phyloP scores from a whole-genome alignment of 2,888 invertebrate species.

The Aplocera efformata region DNA sequence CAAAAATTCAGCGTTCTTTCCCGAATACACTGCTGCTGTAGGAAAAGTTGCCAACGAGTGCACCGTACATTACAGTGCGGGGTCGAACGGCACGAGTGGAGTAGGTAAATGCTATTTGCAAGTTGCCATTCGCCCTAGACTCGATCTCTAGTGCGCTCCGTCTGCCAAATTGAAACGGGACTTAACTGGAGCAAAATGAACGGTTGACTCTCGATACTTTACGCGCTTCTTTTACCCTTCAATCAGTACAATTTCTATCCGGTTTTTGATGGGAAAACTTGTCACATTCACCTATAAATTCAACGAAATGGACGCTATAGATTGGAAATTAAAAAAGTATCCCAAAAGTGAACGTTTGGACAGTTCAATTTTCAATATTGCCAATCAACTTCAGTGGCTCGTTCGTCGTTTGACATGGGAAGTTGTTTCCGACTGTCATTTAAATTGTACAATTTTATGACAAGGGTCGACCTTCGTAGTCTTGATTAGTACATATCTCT shows the following conservation, averaged over 20 bases:
- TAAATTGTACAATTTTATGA: constrained; percentile 58
- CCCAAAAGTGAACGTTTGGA: constrained; percentile 53
- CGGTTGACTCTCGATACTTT: constrained; percentile 47
- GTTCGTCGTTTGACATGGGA: constrained; percentile 51
- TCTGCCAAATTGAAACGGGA: constrained; percentile 67
- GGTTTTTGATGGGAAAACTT: constrained; percentile 35
- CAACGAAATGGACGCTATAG: constrained; percentile 41
- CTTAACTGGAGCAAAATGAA: constrained; percentile 61
- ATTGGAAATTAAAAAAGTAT: constrained; percentile 53
- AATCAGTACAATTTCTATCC: constrained; percentile 31
- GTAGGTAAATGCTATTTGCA: constrained; percentile 68
- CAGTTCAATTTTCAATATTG: constrained; percentile 63
- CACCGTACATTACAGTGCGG: constrained; percentile 48
- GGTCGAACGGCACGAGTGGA: constrained; percentile 48
- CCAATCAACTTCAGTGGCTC: constrained; percentile 55
- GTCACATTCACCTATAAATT: constrained; percentile 44
- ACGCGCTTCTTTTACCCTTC: constrained; percentile 32
- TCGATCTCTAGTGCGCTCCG: constrained; percentile 51
- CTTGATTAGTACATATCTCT: constrained; percentile 42
- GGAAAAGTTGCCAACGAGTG: constrained; percentile 45
- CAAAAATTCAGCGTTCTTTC: constrained; percentile 17
- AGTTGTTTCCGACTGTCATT: constrained; percentile 45
- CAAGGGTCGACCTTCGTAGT: constrained; percentile 47
- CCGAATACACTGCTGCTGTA: constrained; percentile 34
- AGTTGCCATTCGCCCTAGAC: constrained; percentile 55